phyloP scores from a whole-genome alignment of 2,113 vertebrate species.

The Eptesicus fuscus region DNA sequence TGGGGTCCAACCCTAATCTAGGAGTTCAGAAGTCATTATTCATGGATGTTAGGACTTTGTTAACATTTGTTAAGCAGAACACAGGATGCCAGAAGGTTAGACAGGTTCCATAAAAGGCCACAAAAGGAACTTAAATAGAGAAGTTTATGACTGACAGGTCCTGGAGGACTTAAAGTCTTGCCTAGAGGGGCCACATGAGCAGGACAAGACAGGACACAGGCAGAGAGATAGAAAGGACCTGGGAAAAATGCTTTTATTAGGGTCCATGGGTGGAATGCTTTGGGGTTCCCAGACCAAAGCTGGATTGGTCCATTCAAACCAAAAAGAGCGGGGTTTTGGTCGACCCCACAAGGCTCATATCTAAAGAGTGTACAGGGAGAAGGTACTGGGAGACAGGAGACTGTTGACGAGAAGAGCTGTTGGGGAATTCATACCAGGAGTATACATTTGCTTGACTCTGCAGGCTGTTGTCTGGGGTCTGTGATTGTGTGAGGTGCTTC shows the following conservation, averaged over 20 bases:
- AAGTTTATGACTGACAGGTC: background rate
- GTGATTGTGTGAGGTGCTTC: background rate
- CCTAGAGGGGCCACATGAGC: accelerated
- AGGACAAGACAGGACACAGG: background rate
- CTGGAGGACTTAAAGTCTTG: background rate
- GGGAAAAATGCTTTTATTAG: background rate
- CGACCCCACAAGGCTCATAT: too few species aligned
- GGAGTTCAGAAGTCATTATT: background rate
- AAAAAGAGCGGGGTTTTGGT: background rate
- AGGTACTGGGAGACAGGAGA: background rate
- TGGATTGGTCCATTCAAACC: background rate
- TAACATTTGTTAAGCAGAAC: background rate
- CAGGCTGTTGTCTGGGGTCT: background rate
- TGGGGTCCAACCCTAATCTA: background rate
- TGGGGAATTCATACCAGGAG: too few species aligned
- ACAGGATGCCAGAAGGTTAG: background rate
- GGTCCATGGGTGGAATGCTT: accelerated
- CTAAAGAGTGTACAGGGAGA: accelerated
- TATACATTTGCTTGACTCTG: background rate
- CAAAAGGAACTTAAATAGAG: background rate
- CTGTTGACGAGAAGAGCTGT: too few species aligned
- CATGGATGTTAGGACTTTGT: background rate
- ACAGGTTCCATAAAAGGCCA: background rate
- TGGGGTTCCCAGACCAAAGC: too few species aligned
- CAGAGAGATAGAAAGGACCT: background rate